Percentiles rank a stretch among this genome's conserved stretches.
These are phyloP conservation scores for Crotalus horridus DNA, from an alignment of 2,113 vertebrate species.

Conservation along the genomic window DNA sequence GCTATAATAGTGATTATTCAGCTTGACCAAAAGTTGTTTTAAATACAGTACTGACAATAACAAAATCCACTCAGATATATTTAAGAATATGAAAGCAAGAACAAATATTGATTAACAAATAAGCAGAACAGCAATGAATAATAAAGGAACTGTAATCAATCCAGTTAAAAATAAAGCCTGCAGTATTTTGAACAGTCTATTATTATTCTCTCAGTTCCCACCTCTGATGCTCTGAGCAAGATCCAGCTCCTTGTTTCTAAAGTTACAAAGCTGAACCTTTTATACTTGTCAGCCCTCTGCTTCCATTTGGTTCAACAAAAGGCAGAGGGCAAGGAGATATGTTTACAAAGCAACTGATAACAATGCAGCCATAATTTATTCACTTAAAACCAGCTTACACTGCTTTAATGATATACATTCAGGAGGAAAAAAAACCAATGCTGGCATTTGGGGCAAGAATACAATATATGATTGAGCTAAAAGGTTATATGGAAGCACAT, in stretches of 20 bases:
- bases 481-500: background rate
- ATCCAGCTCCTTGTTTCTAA: background rate
- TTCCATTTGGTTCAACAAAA: background rate
- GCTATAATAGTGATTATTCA: background rate
- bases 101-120: background rate
- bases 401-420: background rate
- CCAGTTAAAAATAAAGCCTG: background rate
- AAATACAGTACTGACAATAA: background rate
- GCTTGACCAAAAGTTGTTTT: background rate
- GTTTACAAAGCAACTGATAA: background rate
- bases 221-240: background rate
- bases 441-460: background rate
- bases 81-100: background rate
- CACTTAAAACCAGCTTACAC: background rate
- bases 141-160: background rate
- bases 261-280: background rate
- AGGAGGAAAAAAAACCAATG: background rate
- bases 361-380: background rate
- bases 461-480: background rate
- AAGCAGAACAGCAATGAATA: background rate
- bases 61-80: background rate
- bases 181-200: background rate
- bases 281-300: background rate
- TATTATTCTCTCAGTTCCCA: background rate
- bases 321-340: background rate